phyloP scores from a whole-genome alignment of 2,113 vertebrate species.

The Oncorhynchus masou region DNA sequence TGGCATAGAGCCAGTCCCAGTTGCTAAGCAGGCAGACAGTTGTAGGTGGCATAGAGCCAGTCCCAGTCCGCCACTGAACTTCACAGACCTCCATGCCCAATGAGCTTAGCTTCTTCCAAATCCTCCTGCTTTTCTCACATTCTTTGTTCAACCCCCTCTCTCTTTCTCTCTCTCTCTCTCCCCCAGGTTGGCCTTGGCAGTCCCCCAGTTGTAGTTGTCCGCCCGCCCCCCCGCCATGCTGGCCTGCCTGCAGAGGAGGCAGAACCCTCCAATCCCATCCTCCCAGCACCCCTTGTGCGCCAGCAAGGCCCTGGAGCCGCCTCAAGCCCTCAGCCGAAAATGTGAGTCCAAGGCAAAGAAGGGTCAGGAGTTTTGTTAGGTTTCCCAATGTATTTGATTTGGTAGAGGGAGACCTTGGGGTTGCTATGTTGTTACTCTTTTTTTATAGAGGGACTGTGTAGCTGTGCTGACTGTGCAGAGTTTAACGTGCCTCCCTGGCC shows the following conservation, averaged over 20 bases:
- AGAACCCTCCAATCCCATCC: conserved; percentile 90
- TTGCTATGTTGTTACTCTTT: conserved; percentile 63
- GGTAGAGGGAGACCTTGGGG: conserved; percentile 40
- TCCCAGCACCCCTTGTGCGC: conserved; percentile 86
- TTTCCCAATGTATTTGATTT: not conserved
- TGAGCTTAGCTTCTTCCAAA: conserved; percentile 32
- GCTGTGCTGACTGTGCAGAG: conserved; percentile 71
- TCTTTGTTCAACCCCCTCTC: not conserved
- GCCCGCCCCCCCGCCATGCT: conserved; percentile 84
- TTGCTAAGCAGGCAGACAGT: conserved; percentile 57
- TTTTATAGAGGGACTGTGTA: conserved; percentile 56
- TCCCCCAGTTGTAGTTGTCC: conserved; percentile 70
- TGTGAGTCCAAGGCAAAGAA: conserved; percentile 77
- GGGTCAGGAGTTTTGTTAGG: conserved; percentile 8
- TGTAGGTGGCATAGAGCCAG: conserved; percentile 53
- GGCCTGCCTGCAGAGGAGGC: conserved; percentile 97
- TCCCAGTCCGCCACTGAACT: conserved; percentile 18
- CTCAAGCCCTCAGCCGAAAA: conserved; percentile 78
- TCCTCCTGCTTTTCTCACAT: conserved; percentile 20
- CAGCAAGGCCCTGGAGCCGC: conserved; percentile 87
- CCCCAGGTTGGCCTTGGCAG: conserved; percentile 63
- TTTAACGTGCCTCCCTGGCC: conserved; percentile 70
- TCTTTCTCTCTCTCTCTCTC: conserved; percentile 19
- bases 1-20: conserved; percentile 1
- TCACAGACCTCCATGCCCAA: conserved; percentile 38